A percentile compares a stretch with the other conserved stretches of the same genome.
phyloP scores from a whole-genome alignment of 2,888 invertebrate genomes.

The Parascotia fuliginaria region DNA sequence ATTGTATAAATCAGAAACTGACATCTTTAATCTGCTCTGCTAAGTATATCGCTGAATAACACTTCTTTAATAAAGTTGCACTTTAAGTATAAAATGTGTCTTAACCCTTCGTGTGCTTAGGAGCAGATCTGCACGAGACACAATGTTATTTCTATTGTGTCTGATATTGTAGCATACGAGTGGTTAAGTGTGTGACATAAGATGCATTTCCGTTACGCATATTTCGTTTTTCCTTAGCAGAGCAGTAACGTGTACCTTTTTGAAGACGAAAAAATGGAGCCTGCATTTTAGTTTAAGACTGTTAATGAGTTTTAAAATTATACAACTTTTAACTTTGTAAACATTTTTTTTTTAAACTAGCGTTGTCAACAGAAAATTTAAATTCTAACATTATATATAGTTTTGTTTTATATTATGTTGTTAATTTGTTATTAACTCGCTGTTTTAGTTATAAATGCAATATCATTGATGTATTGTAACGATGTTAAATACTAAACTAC shows the following conservation, averaged over 20 bases:
- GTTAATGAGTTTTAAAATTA: conserved; percentile 28
- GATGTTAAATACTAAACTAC: neutral
- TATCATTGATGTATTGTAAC: neutral
- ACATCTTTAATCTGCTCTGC: conserved; percentile 20
- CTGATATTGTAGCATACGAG: no score
- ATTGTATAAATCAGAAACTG: neutral
- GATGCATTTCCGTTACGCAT: no score
- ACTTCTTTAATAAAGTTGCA: no score
- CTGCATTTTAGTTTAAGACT: conserved; percentile 43
- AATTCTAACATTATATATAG: conserved; percentile 16
- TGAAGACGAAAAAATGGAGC: conserved; percentile 20
- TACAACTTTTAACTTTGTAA: neutral
- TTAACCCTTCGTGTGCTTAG: no score
- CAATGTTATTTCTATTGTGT: no score
- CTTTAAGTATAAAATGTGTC: no score
- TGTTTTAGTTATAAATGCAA: conserved; percentile 29
- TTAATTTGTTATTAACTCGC: conserved; percentile 33
- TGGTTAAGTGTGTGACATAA: no score
- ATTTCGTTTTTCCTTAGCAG: no score
- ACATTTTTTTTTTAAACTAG: conserved; percentile 5
- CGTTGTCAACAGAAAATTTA: conserved; percentile 15
- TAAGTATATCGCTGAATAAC: no score
- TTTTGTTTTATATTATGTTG: conserved; percentile 34
- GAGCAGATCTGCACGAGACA: no score
- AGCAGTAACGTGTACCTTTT: conserved; percentile 10